Evolutionary conservation across 2,888 invertebrate genomes (phyloP).

Genomic region (Terebella lapidaria): DNA sequence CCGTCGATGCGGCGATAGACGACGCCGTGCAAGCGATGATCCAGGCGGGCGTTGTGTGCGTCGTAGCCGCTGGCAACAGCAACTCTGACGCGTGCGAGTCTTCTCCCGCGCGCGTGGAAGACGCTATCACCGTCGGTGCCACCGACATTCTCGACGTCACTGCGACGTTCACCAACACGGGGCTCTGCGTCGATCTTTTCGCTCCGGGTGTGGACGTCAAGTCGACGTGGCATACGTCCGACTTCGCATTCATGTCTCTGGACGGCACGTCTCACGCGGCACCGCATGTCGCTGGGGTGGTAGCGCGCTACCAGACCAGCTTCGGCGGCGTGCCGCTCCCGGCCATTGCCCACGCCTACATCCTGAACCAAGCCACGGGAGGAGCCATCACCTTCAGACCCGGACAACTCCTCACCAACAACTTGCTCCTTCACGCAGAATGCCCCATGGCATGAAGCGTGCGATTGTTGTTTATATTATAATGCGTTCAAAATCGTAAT

Average conservation of each 20-base stretch:
- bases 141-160: conserved; percentile 3
- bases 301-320: conserved; percentile 7
- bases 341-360: neutral
- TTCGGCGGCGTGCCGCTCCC: neutral
- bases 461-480: no score
- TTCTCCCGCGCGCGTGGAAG: neutral
- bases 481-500: no score
- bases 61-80: conserved; percentile 9
- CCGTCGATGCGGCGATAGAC: neutral
- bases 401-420: no score
- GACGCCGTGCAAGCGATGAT: neutral
- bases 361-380: neutral
- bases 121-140: conserved; percentile 13
- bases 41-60: conserved; percentile 1
- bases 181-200: conserved; percentile 18
- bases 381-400: no score
- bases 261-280: conserved; percentile 19
- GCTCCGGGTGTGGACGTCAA: conserved; percentile 15
- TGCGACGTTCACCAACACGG: conserved; percentile 13
- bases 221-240: conserved; percentile 5
- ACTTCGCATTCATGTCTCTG: neutral
- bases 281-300: conserved; percentile 16
- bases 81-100: neutral
- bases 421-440: no score
- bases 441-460: no score